A percentile compares a stretch with the other conserved stretches of the same genome.
Evolutionary conservation across 1,140 invertebrate genomes (phyloP).

Genomic region (Pararge aegeria): DNA sequence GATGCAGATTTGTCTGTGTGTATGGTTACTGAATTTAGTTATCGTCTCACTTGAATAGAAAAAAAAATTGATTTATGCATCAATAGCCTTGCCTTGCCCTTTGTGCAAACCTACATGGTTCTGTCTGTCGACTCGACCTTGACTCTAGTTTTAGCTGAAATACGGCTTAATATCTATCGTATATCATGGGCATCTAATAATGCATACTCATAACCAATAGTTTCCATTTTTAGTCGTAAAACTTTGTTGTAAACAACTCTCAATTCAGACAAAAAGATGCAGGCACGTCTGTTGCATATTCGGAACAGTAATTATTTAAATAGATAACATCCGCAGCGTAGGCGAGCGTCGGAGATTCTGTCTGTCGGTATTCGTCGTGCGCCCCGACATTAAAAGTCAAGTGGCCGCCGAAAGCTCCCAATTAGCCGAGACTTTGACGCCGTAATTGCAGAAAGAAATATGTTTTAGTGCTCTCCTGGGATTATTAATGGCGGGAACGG

Average conservation of each 20-base stretch:
- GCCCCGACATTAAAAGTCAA: conserved; percentile 62
- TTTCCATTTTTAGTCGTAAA: conserved; percentile 7
- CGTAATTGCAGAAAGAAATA: conserved; percentile 71
- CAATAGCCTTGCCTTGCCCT: too few species aligned
- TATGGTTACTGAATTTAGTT: too few species aligned
- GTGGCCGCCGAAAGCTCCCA: conserved; percentile 67
- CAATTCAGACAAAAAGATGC: conserved; percentile 21
- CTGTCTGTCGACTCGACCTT: too few species aligned
- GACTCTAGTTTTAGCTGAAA: too few species aligned
- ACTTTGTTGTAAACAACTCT: conserved; percentile 16
- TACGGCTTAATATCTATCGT: too few species aligned
- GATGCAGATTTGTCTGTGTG: too few species aligned
- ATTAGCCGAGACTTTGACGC: conserved; percentile 69
- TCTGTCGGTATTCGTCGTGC: conserved; percentile 37
- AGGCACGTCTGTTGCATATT: conserved; percentile 35
- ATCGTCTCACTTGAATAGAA: too few species aligned
- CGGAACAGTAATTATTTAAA: conserved; percentile 53
- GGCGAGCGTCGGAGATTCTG: conserved; percentile 26
- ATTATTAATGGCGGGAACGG: conserved; percentile 51
- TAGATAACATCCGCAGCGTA: conserved; percentile 38
- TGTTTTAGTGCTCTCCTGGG: conserved; percentile 53
- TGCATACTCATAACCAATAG: too few species aligned
- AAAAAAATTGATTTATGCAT: too few species aligned
- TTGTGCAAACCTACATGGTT: too few species aligned
- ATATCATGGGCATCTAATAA: too few species aligned